These are phyloP conservation scores for Strigops habroptila DNA, from an alignment of 2,113 vertebrate species.

Conservation along the genomic window DNA sequence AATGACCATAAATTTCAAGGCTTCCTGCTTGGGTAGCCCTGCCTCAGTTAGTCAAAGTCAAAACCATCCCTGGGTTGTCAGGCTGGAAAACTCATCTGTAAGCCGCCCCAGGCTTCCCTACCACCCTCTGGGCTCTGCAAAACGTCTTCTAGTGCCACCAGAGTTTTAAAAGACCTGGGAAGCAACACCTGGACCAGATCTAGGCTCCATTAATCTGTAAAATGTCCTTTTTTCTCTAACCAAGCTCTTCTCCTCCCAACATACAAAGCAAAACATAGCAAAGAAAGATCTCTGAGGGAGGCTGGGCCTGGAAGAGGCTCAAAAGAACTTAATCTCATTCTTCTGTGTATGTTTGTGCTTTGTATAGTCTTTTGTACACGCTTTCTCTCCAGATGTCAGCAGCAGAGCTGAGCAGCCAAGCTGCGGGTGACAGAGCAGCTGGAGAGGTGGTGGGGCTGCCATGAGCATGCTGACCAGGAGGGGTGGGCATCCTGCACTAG, in stretches of 20 bases:
- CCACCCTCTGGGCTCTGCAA: not conserved
- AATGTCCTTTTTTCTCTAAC: not conserved
- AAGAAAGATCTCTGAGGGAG: slow-evolving; percentile 14
- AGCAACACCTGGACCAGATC: slow-evolving; percentile 13
- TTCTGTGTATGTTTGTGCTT: not conserved
- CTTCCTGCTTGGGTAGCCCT: not conserved
- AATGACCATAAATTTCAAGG: not conserved
- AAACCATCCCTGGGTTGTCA: not conserved
- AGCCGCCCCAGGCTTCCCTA: not conserved
- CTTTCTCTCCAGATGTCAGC: slow-evolving; percentile 29
- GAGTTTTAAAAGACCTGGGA: not conserved
- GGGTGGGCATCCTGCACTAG: accelerated
- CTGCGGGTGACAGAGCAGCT: not conserved
- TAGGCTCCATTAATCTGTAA: not conserved
- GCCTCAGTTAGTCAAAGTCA: not conserved
- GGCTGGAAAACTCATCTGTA: not conserved
- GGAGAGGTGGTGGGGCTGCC: accelerated
- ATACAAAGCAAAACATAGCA: not conserved
- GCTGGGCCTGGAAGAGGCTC: slow-evolving; percentile 28
- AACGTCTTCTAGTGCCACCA: not conserved
- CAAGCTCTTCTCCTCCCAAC: not conserved
- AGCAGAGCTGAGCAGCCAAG: not conserved
- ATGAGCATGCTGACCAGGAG: accelerated
- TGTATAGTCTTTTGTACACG: not conserved
- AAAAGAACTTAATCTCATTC: slow-evolving; percentile 7